Conservation (phyloP, 1,140 invertebrate species). For the Cydia amplana region DNA sequence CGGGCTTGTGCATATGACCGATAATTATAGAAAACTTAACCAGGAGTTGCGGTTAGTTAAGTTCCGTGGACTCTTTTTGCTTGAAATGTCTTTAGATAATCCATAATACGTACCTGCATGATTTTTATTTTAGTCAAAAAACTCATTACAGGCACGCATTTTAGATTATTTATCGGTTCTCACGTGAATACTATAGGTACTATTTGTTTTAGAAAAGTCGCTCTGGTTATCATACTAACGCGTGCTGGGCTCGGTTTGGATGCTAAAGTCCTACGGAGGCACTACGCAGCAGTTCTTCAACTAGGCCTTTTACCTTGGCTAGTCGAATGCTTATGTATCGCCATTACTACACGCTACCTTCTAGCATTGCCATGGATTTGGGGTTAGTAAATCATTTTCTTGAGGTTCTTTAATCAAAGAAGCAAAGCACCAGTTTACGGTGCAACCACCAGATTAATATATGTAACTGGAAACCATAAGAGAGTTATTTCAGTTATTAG, state of each 20-base stretch:
- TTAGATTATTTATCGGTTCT: too few relatives aligned
- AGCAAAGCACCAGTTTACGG: too few relatives aligned
- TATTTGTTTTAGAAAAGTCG: conserved; percentile 85
- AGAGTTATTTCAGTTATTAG: too few relatives aligned
- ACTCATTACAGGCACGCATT: too few relatives aligned
- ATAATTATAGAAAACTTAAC: conserved; percentile 83
- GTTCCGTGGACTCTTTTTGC: not conserved
- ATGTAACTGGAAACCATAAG: too few relatives aligned
- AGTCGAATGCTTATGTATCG: conserved; percentile 86
- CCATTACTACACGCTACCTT: conserved; percentile 86
- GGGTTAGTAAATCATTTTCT: conserved; percentile 73
- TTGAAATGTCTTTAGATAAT: not conserved
- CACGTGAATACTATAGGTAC: too few relatives aligned
- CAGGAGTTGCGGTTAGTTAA: conserved; percentile 81
- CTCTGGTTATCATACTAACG: conserved; percentile 94
- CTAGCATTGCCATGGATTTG: conserved; percentile 93
- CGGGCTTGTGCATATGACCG: conserved; percentile 84
- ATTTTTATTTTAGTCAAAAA: too few relatives aligned
- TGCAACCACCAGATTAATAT: too few relatives aligned
- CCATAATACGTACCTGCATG: too few relatives aligned
- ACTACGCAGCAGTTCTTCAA: conserved; percentile 89
- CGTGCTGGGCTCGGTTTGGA: conserved; percentile 96
- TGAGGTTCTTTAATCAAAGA: not conserved
- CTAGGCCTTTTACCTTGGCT: conserved; percentile 93
- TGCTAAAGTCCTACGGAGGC: conserved; percentile 88